Percentiles rank a stretch among this genome's conserved stretches.
Conservation (phyloP, 35 echinoderm and acorn worm genomes). For the Chiridota heheva region DNA sequence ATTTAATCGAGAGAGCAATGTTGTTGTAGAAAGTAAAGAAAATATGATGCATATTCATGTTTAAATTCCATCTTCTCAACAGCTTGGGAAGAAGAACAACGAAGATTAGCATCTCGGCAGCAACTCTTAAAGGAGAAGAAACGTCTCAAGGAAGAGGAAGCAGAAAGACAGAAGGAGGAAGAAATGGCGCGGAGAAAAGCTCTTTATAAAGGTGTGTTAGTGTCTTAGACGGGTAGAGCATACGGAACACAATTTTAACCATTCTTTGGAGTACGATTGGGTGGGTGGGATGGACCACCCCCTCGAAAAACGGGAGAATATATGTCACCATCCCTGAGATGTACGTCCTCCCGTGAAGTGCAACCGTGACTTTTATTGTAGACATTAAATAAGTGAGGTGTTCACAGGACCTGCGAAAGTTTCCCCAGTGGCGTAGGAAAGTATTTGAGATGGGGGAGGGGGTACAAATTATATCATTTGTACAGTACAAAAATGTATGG, state of each 20-base stretch:
- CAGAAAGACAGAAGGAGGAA: slow-evolving; percentile 39
- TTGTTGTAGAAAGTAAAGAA: too few species aligned
- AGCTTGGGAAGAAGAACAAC: slow-evolving; percentile 27
- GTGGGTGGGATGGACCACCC: background rate
- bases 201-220: slow-evolving; percentile 72
- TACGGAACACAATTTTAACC: background rate
- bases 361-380: background rate
- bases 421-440: too few species aligned
- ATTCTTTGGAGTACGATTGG: too few species aligned
- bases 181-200: slow-evolving; percentile 62
- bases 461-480: too few species aligned
- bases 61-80: background rate
- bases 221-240: background rate
- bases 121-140: slow-evolving; percentile 19
- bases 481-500: too few species aligned
- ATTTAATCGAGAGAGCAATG: too few species aligned
- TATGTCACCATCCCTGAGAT: background rate
- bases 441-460: too few species aligned
- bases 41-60: too few species aligned
- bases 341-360: background rate
- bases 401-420: too few species aligned
- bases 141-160: slow-evolving; percentile 43
- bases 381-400: background rate
- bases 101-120: background rate
- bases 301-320: background rate